These are phyloP conservation scores for Tupiocoris notatus DNA, from an alignment of 2,888 invertebrate genomes.

Conservation along the genomic window DNA sequence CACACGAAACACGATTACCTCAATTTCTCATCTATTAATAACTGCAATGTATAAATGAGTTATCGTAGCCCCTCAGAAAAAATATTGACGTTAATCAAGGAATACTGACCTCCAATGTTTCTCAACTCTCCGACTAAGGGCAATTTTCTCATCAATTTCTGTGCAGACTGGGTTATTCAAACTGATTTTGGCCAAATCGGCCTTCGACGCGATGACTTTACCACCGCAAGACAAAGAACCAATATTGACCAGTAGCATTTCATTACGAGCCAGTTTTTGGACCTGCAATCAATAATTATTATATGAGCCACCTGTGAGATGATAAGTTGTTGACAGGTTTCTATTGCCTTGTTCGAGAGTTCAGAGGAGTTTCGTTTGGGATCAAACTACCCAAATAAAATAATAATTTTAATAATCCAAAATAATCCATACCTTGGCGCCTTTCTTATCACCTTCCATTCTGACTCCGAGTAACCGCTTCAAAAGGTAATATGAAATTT, in stretches of 20 bases:
- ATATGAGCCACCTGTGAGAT: too few relatives aligned
- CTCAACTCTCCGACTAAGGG: constrained; percentile 96
- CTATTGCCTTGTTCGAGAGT: too few relatives aligned
- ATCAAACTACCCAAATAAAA: not conserved
- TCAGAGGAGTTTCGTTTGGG: too few relatives aligned
- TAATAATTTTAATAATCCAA: not conserved
- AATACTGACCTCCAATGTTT: constrained; percentile 92
- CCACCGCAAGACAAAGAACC: constrained; percentile 98
- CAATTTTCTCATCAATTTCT: constrained; percentile 97
- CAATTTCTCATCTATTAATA: too few relatives aligned
- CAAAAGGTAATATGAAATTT: constrained; percentile 95
- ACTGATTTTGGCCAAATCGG: constrained; percentile 95
- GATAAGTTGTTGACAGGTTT: too few relatives aligned
- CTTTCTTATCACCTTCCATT: constrained; percentile 98
- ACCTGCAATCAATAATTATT: constrained; percentile 57
- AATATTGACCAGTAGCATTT: constrained; percentile 91
- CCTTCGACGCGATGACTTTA: constrained; percentile 88
- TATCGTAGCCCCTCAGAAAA: not conserved
- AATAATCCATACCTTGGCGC: constrained; percentile 76
- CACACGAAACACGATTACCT: not conserved
- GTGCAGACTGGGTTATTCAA: constrained; percentile 98
- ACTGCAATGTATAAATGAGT: too few relatives aligned
- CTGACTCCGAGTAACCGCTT: constrained; percentile 94
- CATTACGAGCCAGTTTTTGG: constrained; percentile 62
- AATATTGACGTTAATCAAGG: not conserved